Percentiles rank a stretch among this genome's conserved stretches.
phyloP scores from a whole-genome alignment of 2,888 invertebrate species.

The Microplitis deprimator region DNA sequence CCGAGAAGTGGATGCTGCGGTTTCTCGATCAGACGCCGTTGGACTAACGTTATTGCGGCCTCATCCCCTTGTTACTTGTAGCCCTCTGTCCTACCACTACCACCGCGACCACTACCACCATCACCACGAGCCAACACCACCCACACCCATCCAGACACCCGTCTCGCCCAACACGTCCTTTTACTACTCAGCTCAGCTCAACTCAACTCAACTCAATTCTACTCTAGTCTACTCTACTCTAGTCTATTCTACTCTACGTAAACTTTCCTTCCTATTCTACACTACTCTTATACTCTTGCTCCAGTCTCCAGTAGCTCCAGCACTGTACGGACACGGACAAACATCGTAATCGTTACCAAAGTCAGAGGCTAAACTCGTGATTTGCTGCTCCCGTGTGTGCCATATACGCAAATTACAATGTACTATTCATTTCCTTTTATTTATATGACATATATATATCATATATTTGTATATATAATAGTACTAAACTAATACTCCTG shows the following conservation, averaged over 20 bases:
- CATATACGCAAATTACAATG: constrained; percentile 19
- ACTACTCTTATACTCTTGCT: not conserved
- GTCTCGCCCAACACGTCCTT: constrained; percentile 3
- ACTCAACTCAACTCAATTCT: not conserved
- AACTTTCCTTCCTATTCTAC: not conserved
- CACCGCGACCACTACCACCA: not conserved
- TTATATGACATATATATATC: not conserved
- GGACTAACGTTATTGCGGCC: constrained; percentile 28
- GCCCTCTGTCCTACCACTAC: not conserved
- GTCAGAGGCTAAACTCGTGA: constrained; percentile 22
- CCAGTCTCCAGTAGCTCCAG: no score
- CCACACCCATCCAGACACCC: not conserved
- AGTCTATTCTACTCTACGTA: not conserved
- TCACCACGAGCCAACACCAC: not conserved
- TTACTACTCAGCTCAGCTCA: constrained; percentile 9
- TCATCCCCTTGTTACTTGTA: not conserved
- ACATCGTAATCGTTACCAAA: constrained; percentile 30
- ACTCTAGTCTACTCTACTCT: not conserved
- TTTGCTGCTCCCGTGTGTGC: constrained; percentile 29
- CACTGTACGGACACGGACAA: not conserved
- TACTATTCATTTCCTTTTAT: not conserved
- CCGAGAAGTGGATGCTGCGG: constrained; percentile 31
- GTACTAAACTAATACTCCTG: no score
- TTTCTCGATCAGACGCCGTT: constrained; percentile 29
- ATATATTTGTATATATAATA: not conserved